Evolutionary conservation across 2,797 vertebrate species (phyloP), one percentile per base, ranked within the genome.

Genomic region (Delichon dasypus): DNA sequence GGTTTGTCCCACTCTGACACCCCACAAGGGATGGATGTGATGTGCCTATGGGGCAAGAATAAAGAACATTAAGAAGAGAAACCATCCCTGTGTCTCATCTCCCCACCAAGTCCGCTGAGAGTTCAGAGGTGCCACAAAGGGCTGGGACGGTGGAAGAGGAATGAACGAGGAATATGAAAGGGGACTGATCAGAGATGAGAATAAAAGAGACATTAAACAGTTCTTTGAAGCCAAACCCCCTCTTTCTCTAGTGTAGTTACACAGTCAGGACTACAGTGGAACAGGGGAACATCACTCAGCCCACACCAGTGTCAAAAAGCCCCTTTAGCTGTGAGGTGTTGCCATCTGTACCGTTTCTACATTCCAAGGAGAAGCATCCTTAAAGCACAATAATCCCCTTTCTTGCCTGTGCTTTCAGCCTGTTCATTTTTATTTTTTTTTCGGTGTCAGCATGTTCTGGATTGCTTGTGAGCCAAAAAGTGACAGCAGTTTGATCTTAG

Each of bases 401-500:
- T 54, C 61, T 67, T 3, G 5, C 79, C 73, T 57, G 62, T 85
- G 80, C 76, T 93, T 93, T 81, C 76, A 88, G 72, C 25, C 68
- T 65, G 47, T 40, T 70, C 55, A 6, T 55, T 64, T 85, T 92
- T 93, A 58, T 85, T 92, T 93, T 55, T 65, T 85, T 73, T 38
- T 27, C 73, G 23, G 45, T 22, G 68, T 94, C 94, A 95, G 89
- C 84, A 92, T 85, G 44, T 86, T 92, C 74, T 58, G 18, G 34
- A 62, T 53, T 65, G 38, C 77, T 88, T 74, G 34, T 15, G 23
- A 95, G 84, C 67, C 92, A 88, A 79, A 78, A 92, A 88, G 14
- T 13, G 50, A 76, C 82, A 86, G 79, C 82, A 86, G 58, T 88
- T 95, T 77, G 85, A 91, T 90, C 85, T 90, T 40, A 29, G 89